phyloP scores from a whole-genome alignment of 2,113 vertebrate genomes.

The Myotis lucifugus region DNA sequence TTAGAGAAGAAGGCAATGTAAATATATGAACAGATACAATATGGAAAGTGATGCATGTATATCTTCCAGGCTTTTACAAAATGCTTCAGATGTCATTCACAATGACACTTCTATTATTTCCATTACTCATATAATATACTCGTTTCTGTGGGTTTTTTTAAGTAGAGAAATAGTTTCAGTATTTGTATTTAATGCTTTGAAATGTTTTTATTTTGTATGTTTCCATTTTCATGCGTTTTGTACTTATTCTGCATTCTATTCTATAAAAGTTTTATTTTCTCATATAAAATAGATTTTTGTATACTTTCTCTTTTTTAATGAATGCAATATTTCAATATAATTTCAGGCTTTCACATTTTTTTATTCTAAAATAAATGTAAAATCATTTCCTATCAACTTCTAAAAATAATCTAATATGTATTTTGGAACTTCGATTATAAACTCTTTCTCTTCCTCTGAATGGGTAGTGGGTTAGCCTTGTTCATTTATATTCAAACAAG shows the following conservation, averaged over 20 bases:
- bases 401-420: not conserved
- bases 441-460: not conserved
- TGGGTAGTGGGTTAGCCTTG: not conserved
- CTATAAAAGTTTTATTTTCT: not conserved
- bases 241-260: not conserved
- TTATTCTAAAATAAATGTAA: not conserved
- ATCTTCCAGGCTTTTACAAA: not conserved
- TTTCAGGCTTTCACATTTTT: not conserved
- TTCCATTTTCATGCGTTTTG: not conserved
- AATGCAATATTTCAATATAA: not conserved
- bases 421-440: not conserved
- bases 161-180: not conserved
- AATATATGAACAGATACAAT: not conserved
- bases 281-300: not conserved
- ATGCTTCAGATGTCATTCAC: not conserved
- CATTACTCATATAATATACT: not conserved
- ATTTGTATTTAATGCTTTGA: not conserved
- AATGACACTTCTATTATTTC: not conserved
- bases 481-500: constrained; percentile 33
- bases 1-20: not conserved
- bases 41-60: not conserved
- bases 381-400: not conserved
- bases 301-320: not conserved
- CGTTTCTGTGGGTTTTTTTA: not conserved
- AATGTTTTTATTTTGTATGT: not conserved